Evolutionary conservation across 2,797 vertebrate species (phyloP), one percentile per base, ranked within the genome.

Genomic region (Potorous gilbertii): DNA sequence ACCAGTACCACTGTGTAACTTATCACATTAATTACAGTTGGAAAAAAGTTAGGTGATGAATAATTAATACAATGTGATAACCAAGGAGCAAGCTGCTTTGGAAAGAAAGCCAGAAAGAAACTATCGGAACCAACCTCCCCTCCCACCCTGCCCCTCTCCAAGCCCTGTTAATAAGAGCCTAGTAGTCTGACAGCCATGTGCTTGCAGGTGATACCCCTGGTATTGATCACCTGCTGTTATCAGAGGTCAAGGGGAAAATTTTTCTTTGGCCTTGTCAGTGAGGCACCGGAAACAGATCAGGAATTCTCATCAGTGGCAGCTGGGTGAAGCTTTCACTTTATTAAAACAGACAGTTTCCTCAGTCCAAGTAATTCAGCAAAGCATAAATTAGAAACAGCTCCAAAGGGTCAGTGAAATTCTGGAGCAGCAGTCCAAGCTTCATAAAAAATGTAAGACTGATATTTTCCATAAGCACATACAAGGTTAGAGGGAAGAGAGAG

Each of bases 281-380:
- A 96, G 34, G 55, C 94, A 50, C 74, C 21, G 96, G 96, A 98
- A 98, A 97, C 92, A 97, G 97, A 95, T 95, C 91, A 97, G 97
- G 96, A 97, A 98, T 97, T 98, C 97, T 97, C 95, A 97, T 97
- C 95, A 90, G 0, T 46, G 94, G 93, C 95, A 96, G 96, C 93
- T 96, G 98, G 94, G 95, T 97, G 96, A 97, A 97, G 92, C 97
- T 97, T 98, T 96, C 93, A 94, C 95, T 97, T 98, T 97, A 98
- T 98, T 96, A 96, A 97, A 98, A 98, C 93, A 98, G 97, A 98
- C 96, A 52, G 97, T 97, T 87, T 87, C 96, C 97, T 98, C 97
- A 96, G 97, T 94, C 96, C 95, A 96, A 96, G 95, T 97, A 95
- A 96, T 97, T 98, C 97, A 93, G 97, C 97, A 96, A 97, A 97